Evolutionary conservation across 2,113 vertebrate species (phyloP).

Genomic region (Clinocottus analis): DNA sequence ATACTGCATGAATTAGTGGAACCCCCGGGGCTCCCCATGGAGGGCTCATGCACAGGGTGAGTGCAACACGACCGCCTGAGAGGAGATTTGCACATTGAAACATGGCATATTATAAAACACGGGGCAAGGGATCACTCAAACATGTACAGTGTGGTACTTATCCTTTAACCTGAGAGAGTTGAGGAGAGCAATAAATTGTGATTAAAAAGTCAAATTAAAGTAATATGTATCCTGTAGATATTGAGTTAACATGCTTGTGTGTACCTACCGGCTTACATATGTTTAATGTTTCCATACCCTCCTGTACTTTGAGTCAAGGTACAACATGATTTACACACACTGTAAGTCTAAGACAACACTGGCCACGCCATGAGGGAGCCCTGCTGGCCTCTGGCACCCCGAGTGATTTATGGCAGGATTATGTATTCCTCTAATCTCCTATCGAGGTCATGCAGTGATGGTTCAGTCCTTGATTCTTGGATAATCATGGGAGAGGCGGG

Average conservation of each 20-base stretch:
- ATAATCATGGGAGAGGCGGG: neutral
- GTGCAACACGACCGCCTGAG: constrained; percentile 12
- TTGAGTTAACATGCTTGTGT: neutral
- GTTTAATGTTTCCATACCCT: neutral
- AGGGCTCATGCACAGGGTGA: constrained; percentile 18
- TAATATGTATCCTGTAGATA: neutral
- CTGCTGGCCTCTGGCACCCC: neutral
- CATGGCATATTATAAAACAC: constrained; percentile 25
- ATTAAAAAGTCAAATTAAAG: neutral
- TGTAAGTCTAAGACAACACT: constrained; percentile 23
- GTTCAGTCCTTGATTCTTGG: constrained; percentile 8
- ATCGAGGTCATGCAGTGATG: constrained; percentile 55
- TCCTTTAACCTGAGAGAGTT: neutral
- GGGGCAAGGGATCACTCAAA: neutral
- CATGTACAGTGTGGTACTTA: neutral
- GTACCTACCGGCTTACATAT: neutral
- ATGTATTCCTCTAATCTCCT: constrained; percentile 59
- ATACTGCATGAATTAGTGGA: constrained; percentile 16
- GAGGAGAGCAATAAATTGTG: neutral
- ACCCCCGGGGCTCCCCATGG: constrained; percentile 26
- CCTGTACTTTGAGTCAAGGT: too few species aligned
- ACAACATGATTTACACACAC: constrained; percentile 10
- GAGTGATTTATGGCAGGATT: constrained; percentile 53
- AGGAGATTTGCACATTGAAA: constrained; percentile 37
- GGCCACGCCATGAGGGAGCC: constrained; percentile 7